Base-by-base conservation (phyloP, 2,113 vertebrate genomes). In the Gopherus flavomarginatus region DNA sequence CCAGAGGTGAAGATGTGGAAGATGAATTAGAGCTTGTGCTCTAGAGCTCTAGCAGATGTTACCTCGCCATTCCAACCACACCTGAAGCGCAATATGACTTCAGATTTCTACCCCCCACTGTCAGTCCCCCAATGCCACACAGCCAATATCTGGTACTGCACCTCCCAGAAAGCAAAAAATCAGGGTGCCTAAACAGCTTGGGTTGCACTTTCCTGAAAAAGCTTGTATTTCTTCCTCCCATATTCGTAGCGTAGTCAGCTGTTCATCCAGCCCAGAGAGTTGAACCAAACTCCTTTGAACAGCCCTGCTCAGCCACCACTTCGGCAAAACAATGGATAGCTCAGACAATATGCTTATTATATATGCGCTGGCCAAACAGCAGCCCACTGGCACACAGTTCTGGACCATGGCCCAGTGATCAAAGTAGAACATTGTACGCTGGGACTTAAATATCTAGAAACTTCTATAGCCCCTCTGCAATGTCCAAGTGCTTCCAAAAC, bases 1-100 rank as follows among this genome's bases (percentile, higher is more conserved):
- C 95, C 98, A 13, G 97, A 97, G 52, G 98, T 95, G 1, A 97
- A 89, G 50, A 92, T 95, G 5, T 95, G 98, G 96, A 98, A 96
- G 97, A 87, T 94, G 49, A 42, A 87, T 78, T 94, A 94, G 69
- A 59, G 14, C 47, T 53, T n/a, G 24, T 78, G 77, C 47, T 52
- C 52, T 16, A 5, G 13, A 47, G 49, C 35, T 87, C 90, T 91
- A 44, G 85, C 83, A 69, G 16, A 50, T 9, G 2, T n/a, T 50
- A 81, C 27, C 81, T 93, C 21, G 26, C 31, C 49, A 52, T 42
- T 38, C 87, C 27, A 49, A 3, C 1, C 19, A 44, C 17, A 50
- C 50, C 83, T 6, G 2, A 65, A 83, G 57, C 6, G 16, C 19
- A 24, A 47, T 3, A 35, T 35, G 14, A 52, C 35, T 47, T 44